Evolutionary conservation across 1,140 invertebrate species (phyloP), one percentile per base, ranked within the genome.

Genomic region (Drosophila auraria): DNA sequence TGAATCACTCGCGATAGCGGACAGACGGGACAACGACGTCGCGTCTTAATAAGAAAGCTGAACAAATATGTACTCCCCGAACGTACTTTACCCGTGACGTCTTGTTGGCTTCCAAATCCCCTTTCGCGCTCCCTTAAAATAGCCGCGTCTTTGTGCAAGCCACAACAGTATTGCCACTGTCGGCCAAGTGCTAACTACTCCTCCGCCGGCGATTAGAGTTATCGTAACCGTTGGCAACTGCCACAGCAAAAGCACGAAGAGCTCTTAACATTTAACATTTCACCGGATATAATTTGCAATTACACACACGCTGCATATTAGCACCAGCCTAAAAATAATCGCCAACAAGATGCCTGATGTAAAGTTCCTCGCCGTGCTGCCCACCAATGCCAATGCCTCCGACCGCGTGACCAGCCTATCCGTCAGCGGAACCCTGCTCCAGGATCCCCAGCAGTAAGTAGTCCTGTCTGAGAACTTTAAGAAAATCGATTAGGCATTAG

Each of bases 391-490:
- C 12, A 54, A 77, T 36, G 30, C 49, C 3, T 51, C 64, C 27
- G 59, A 78, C 57, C 71, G 69, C 23, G 49, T 89, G n/a, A 66
- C 49, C 7, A 60, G 80, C 54, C 3, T 89, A 11, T 33, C 60
- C 25, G 27, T 89, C 25, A 58, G 36, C 47, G 84, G 81, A 36
- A 59, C 15, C 6, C 36, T 89, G 15, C 53, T 56, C 14, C 45
- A 63, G 25, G 15, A 73, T 15, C 69, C 84, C 9, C 58, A 89
- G 53, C 74, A 90, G 84, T 89, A 74, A 78, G 84, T 78, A 78
- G 84, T 78, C 11, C 15, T 33, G 36, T 5, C 15, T 8, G 4
- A 47, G 38, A 23, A 27, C 30, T 36, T 59, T 45, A 69, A 61
- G 56, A 80, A 82, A 80, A 87, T 86, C 80, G 70, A 86, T 82